Conservation (phyloP, 92 coral and sea anemone genomes). For the Zoanthus gigantus region DNA sequence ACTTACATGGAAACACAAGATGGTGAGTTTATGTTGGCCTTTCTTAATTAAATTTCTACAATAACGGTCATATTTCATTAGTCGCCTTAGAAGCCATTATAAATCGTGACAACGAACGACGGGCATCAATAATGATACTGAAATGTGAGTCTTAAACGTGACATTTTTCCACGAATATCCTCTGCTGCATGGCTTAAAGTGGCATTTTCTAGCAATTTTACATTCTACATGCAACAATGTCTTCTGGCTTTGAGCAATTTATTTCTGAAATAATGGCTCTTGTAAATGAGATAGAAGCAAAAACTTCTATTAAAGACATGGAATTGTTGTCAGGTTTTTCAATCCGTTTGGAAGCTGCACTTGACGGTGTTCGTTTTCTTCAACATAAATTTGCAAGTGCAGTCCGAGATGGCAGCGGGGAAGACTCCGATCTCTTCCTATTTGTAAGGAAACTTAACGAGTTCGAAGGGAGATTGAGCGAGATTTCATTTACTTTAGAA, state of each 20-base stretch:
- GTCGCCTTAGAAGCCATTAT: not conserved
- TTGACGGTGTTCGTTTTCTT: not conserved
- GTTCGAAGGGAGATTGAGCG: not conserved
- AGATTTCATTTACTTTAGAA: not conserved
- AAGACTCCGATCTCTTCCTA: not conserved
- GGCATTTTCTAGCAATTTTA: not conserved
- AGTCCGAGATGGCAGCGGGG: not conserved
- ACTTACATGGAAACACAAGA: not conserved
- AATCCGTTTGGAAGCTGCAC: not conserved
- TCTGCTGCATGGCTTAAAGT: not conserved
- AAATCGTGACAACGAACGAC: not conserved
- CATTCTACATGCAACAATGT: not conserved
- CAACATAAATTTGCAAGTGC: not conserved
- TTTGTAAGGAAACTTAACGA: not conserved
- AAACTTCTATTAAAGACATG: not conserved
- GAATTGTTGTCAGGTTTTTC: not conserved
- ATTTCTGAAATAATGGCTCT: not conserved
- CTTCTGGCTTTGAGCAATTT: not conserved
- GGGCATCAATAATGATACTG: not conserved
- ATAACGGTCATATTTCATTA: not conserved
- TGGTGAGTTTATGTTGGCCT: not conserved
- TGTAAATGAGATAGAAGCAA: not conserved
- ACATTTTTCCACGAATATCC: not conserved
- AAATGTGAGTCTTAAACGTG: not conserved
- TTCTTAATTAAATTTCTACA: not conserved